Percentiles rank a stretch among this genome's conserved stretches.
phyloP scores from a whole-genome alignment of 2,113 vertebrate genomes.

The Cyprinodon variegatus region DNA sequence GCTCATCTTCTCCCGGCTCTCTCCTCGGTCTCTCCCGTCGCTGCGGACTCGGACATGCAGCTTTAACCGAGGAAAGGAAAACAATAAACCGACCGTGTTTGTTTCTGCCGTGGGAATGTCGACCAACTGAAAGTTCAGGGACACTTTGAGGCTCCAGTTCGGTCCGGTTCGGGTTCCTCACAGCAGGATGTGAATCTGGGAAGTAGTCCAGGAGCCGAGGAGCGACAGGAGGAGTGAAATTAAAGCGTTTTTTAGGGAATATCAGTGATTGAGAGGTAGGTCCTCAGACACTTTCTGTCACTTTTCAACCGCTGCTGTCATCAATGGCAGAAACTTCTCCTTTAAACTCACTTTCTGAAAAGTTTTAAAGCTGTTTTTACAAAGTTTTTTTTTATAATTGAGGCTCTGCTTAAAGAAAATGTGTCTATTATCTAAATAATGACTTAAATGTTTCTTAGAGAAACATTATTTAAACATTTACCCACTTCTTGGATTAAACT shows the following conservation, averaged over 20 bases:
- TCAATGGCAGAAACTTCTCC: not conserved
- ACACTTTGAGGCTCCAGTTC: not conserved
- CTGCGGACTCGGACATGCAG: constrained; percentile 48
- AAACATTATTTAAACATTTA: not conserved
- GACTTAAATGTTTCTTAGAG: not conserved
- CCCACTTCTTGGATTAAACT: not conserved
- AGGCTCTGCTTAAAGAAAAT: not conserved
- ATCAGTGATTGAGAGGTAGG: constrained; percentile 30
- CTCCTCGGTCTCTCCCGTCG: not conserved
- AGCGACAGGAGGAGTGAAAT: constrained; percentile 8
- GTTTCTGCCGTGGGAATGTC: constrained; percentile 42
- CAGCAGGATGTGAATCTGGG: constrained; percentile 49
- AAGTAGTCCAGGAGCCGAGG: constrained; percentile 30
- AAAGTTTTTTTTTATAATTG: not conserved
- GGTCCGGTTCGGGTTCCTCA: not conserved
- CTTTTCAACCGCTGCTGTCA: not conserved
- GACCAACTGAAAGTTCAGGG: constrained; percentile 27
- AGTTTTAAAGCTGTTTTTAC: not conserved
- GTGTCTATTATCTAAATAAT: not conserved
- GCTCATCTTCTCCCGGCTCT: not conserved
- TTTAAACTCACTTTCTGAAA: not conserved
- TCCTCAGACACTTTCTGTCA: not conserved
- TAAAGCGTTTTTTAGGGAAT: constrained; percentile 22
- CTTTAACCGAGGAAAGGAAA: not conserved
- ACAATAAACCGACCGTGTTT: not conserved